Evolutionary conservation across 2,888 invertebrate species (phyloP), one percentile per base, ranked within the genome.

Genomic region (Diploptera punctata): DNA sequence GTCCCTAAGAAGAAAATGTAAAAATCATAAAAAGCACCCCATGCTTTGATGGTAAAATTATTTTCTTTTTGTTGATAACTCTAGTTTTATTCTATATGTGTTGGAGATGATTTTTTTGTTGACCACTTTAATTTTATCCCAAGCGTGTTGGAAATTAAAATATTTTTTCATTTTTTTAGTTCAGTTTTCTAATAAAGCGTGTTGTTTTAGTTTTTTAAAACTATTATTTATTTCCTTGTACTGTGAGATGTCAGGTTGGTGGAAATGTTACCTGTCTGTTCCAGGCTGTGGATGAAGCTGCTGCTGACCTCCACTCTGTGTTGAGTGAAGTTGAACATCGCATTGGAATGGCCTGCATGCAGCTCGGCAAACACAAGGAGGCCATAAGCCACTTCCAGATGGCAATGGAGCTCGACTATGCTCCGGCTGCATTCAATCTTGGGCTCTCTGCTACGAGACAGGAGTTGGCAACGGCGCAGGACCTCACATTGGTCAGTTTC

Each of bases 381-480:
- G 88, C 87, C 74, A 80, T 89, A 70, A 81, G 86, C 61, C 88
- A 88, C 77, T 84, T 86, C 76, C 77, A 80, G 76, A 85, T 85
- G 71, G 89, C 90, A 74, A 87, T 88, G 21, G 84, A 84, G 76
- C 84, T 88, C 67, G 86, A 87, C 76, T 87, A 89, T 80, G 83
- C 87, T 68, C 86, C 87, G 75, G 90, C 91, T 38, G 83, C 88
- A 74, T 92, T 88, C 78, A 92, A 92, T 80, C 83, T 92, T 74
- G 92, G 88, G 1, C 79, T 91, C 31, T 91, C 91, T 79, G n/a
- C n/a, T n/a, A n/a, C n/a, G n/a, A n/a, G n/a, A n/a, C 89, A 91
- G 81, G 91, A 92, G 81, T 83, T 86, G 77, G 92, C 91, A 0
- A 80, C 89, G 70, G 80, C 83, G 47, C 82, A 84, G 74, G 86